Evolutionary conservation across 1,140 invertebrate genomes (phyloP).

Genomic region (Musca vetustissima): DNA sequence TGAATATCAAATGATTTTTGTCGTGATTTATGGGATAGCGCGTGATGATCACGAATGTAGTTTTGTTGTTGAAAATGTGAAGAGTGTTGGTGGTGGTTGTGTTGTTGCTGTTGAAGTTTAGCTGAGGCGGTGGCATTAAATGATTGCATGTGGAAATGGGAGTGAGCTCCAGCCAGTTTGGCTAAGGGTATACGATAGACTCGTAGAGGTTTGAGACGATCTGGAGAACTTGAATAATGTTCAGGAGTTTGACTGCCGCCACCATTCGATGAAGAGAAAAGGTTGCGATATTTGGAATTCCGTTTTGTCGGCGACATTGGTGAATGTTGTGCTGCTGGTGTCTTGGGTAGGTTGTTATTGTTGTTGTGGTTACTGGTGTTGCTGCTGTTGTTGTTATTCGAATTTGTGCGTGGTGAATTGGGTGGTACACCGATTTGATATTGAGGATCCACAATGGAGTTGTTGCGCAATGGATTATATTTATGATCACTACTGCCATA

Average conservation of each 20-base stretch:
- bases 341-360: neutral
- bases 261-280: conserved; percentile 11
- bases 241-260: conserved; percentile 7
- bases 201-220: conserved; percentile 59
- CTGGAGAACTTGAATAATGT: conserved; percentile 46
- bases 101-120: neutral
- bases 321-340: conserved; percentile 20
- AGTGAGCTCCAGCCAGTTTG: conserved; percentile 35
- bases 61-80: neutral
- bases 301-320: conserved; percentile 32
- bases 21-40: neutral
- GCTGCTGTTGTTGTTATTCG: neutral
- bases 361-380: conserved; percentile 11
- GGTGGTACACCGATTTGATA: conserved; percentile 28
- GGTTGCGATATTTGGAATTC: conserved; percentile 30
- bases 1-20: conserved; percentile 29
- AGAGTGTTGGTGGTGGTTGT: neutral
- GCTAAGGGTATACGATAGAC: conserved; percentile 63
- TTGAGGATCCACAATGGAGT: neutral
- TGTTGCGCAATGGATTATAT: conserved; percentile 21
- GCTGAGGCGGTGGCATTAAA: conserved; percentile 24
- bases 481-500: conserved; percentile 25
- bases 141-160: conserved; percentile 35
- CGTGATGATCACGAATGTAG: neutral
- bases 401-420: conserved; percentile 27